Conservation (phyloP, 1,140 invertebrate genomes). For the Macrosteles quadrilineatus region DNA sequence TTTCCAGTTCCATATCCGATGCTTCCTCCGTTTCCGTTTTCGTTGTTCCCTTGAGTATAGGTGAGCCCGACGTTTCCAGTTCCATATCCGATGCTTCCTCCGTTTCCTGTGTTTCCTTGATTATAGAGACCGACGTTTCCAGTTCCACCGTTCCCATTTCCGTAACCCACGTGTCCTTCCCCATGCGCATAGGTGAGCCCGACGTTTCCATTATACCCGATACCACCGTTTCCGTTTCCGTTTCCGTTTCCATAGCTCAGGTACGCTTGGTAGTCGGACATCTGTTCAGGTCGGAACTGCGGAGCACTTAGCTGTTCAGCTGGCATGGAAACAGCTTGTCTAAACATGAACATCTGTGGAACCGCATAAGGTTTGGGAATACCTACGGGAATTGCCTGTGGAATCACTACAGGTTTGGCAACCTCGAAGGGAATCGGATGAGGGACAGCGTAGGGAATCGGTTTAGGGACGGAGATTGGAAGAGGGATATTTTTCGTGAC, state of each 20-base stretch:
- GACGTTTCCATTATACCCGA: too few relatives aligned
- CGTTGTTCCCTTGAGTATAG: too few relatives aligned
- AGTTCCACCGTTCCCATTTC: too few relatives aligned
- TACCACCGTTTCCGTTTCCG: too few relatives aligned
- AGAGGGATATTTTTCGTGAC: slow-evolving; percentile 16
- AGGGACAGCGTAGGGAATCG: slow-evolving; percentile 27
- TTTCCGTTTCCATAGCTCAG: neutral
- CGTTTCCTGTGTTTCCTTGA: too few relatives aligned
- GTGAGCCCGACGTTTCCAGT: too few relatives aligned
- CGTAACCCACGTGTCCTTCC: too few relatives aligned
- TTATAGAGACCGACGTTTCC: too few relatives aligned
- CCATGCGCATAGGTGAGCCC: too few relatives aligned
- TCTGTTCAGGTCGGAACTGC: slow-evolving; percentile 5
- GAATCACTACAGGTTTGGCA: slow-evolving; percentile 27
- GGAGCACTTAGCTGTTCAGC: neutral
- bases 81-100: too few relatives aligned
- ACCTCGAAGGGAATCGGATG: slow-evolving; percentile 29
- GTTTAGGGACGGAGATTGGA: slow-evolving; percentile 29
- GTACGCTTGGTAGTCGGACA: neutral
- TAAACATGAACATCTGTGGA: slow-evolving; percentile 4
- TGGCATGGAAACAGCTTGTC: neutral
- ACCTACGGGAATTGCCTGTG: slow-evolving; percentile 10
- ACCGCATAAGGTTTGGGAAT: slow-evolving; percentile 21
- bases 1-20: too few relatives aligned
- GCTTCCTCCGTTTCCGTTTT: too few relatives aligned